Evolutionary conservation across 2,113 vertebrate species (phyloP), one percentile per base, ranked within the genome.

Genomic region (Phaethon lepturus): DNA sequence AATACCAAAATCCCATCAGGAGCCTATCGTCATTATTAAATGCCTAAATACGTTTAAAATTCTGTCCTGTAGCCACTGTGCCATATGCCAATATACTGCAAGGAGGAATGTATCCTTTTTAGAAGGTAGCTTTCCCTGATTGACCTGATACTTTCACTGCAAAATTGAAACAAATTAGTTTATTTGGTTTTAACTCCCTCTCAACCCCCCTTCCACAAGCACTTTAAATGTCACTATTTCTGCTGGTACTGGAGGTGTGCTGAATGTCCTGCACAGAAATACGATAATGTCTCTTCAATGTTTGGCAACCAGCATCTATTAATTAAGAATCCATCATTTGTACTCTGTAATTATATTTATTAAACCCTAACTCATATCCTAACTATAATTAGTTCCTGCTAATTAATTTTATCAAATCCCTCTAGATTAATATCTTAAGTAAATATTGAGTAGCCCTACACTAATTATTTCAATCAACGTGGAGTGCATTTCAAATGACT

Each of bases 371-470:
- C 98, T 98, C 98, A 97, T 98, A 98, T 98, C 98, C 98, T 98
- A 98, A 98, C 97, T 98, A 97, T 98, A 98, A 98, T 98, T 98
- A 98, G 98, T 98, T 98, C 97, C 95, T 98, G 96, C 97, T 98
- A 98, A 98, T 98, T 98, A 98, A 98, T 98, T 98, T 98, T 98
- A 98, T 98, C 98, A 98, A 98, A 98, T 98, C 98, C 97, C 98
- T 95, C 96, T 95, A 97, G 98, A 98, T 98, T 98, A 88, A 96
- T 98, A 98, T 98, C 98, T 98, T 98, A 98, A 98, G 98, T 98
- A 98, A 98, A 98, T 98, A 98, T 98, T 98, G 98, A 98, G 98
- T 98, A 98, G 98, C 98, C 98, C 95, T 96, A 96, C 95, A 97
- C 98, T 98, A 98, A 98, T 98, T 98, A 98, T 98, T 98, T 98